A percentile compares a stretch with the other conserved stretches of the same genome.
phyloP scores from a whole-genome alignment of 2,888 invertebrate genomes.

The Microctonus aethiopoides region DNA sequence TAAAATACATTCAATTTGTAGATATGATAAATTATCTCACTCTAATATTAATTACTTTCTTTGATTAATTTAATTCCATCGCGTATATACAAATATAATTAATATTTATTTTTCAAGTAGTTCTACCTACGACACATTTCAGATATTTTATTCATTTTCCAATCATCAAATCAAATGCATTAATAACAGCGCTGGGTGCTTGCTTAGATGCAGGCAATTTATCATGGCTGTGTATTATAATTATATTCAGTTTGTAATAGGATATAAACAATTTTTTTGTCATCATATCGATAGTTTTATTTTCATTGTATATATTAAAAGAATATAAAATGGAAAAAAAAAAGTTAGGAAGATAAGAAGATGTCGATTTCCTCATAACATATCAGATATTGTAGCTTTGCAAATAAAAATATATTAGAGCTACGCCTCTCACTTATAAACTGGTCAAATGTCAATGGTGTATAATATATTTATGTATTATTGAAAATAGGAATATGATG shows the following conservation, averaged over 20 bases:
- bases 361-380: constrained; percentile 38
- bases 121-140: no score
- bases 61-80: not conserved
- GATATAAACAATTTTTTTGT: constrained; percentile 53
- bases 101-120: no score
- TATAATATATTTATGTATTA: not conserved
- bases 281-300: constrained; percentile 34
- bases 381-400: constrained; percentile 34
- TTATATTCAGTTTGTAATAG: not conserved
- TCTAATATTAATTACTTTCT: not conserved
- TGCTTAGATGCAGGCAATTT: not conserved
- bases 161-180: no score
- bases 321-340: not conserved
- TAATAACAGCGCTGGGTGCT: no score
- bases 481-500: not conserved
- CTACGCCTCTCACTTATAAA: not conserved
- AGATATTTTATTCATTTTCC: not conserved
- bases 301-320: not conserved
- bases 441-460: not conserved
- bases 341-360: not conserved
- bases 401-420: not conserved
- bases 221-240: constrained; percentile 20
- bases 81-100: not conserved
- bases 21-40: no score
- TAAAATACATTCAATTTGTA: not conserved